Evolutionary conservation across 2,888 invertebrate species (phyloP).

Genomic region (Xanthostigma xanthostigma): DNA sequence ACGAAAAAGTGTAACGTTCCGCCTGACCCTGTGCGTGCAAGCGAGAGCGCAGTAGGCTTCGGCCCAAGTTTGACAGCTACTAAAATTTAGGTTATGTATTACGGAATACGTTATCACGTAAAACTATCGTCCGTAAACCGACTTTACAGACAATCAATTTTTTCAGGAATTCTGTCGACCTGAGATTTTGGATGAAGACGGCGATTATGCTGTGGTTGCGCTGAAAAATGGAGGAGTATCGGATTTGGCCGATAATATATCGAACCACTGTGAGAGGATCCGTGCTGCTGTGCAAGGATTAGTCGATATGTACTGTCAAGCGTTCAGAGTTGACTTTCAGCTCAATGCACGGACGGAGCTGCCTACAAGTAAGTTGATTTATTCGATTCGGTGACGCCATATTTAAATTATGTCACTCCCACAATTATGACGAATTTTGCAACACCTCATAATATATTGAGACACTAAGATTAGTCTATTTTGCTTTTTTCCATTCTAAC

Average conservation of each 20-base stretch:
- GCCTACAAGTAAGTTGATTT: constrained; percentile 28
- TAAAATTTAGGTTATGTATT: no score
- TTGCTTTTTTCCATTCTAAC: no score
- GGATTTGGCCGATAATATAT: constrained; percentile 40
- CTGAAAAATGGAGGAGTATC: constrained; percentile 27
- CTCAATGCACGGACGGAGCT: constrained; percentile 43
- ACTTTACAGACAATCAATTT: neutral
- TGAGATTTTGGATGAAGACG: constrained; percentile 50
- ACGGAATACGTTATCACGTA: no score
- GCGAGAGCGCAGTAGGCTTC: no score
- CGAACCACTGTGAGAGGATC: constrained; percentile 53
- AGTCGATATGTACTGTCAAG: constrained; percentile 72
- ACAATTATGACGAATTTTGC: no score
- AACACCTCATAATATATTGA: no score
- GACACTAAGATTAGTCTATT: no score
- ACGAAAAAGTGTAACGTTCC: no score
- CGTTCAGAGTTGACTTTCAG: constrained; percentile 71
- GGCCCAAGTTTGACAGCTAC: no score
- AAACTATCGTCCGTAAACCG: neutral
- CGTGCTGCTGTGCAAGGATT: constrained; percentile 68
- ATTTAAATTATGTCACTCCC: no score
- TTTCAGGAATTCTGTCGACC: constrained; percentile 32
- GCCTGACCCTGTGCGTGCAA: no score
- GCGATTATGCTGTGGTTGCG: constrained; percentile 53
- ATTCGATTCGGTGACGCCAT: no score